Conservation (phyloP, 2,888 invertebrate genomes). For the Athalia rosae region DNA sequence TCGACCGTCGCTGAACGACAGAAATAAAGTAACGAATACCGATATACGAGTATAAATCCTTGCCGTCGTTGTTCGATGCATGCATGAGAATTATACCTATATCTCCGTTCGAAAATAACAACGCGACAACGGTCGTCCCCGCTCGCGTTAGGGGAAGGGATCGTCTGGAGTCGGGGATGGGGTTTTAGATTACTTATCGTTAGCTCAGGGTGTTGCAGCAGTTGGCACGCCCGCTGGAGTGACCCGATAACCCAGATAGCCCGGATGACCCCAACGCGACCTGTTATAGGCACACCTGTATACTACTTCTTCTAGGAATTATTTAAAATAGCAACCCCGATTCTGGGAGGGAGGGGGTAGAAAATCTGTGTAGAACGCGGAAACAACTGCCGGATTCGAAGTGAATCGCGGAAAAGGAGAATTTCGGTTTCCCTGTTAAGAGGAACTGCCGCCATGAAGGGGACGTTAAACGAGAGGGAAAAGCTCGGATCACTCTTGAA, state of each 20-base stretch:
- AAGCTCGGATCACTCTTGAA: constrained; percentile 4
- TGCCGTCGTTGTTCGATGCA: too few relatives aligned
- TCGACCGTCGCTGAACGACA: too few relatives aligned
- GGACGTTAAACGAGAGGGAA: constrained; percentile 23
- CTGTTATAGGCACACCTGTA: constrained; percentile 33
- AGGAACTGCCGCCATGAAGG: constrained; percentile 21
- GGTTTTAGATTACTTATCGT: constrained; percentile 34
- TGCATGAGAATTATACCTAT: too few relatives aligned
- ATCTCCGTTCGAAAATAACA: neutral
- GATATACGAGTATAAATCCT: too few relatives aligned
- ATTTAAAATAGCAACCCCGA: constrained; percentile 20
- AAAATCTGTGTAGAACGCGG: too few relatives aligned
- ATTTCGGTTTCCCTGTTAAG: neutral
- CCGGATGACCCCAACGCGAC: constrained; percentile 41
- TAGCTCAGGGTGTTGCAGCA: constrained; percentile 20
- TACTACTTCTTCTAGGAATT: constrained; percentile 20
- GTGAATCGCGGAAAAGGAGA: too few relatives aligned
- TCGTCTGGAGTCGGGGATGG: neutral
- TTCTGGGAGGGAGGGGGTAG: neutral
- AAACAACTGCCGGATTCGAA: too few relatives aligned
- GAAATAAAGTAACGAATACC: too few relatives aligned
- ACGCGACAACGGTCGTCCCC: neutral
- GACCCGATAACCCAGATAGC: constrained; percentile 42
- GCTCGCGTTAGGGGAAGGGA: neutral
- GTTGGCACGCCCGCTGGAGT: constrained; percentile 31